phyloP scores from a whole-genome alignment of 2,797 vertebrate genomes.

The Dermochelys coriacea region DNA sequence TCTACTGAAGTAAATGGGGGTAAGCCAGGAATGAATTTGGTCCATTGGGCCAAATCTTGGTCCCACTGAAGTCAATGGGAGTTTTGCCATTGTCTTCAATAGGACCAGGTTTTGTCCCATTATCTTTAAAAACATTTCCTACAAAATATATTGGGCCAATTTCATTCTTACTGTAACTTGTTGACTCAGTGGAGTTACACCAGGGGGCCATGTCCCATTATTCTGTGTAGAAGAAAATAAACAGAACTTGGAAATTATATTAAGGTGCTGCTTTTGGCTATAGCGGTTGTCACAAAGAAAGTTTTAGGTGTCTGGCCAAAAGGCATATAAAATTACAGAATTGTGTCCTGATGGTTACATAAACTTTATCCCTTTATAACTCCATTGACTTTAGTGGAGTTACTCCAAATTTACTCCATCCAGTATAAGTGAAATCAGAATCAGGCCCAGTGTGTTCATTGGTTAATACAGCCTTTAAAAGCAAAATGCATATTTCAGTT shows the following conservation, averaged over 20 bases:
- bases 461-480: conserved; percentile 58
- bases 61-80: background rate
- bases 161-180: background rate
- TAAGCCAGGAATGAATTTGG: background rate
- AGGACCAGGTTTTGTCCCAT: background rate
- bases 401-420: background rate
- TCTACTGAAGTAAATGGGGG: conserved; percentile 12
- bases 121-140: background rate
- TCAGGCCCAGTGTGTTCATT: background rate
- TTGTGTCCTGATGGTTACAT: accelerated
- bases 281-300: accelerated
- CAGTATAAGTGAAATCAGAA: conserved; percentile 1
- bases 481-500: conserved; percentile 66
- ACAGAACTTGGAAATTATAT: accelerated
- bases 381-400: background rate
- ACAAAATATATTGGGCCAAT: background rate
- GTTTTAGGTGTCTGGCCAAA: background rate
- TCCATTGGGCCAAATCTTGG: background rate
- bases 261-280: background rate
- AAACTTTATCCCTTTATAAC: background rate
- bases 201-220: background rate
- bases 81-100: background rate
- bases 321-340: background rate
- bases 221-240: background rate
- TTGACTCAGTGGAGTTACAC: background rate